Conservation (phyloP, 2,797 vertebrate genomes). For the Todus mexicanus region DNA sequence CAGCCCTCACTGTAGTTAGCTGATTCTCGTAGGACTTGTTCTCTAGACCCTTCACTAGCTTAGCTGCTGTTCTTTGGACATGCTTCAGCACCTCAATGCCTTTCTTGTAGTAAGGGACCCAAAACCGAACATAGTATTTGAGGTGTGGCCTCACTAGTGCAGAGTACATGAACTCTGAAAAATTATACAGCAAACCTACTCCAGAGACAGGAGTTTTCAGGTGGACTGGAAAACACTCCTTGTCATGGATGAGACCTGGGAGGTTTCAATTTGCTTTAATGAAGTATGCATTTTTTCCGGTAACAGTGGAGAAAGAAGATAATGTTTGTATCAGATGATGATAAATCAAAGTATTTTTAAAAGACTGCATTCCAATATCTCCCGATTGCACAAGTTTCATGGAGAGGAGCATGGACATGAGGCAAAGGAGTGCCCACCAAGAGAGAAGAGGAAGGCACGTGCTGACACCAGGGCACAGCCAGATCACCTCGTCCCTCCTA, state of each 20-base stretch:
- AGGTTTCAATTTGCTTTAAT: background rate
- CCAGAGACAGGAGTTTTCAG: background rate
- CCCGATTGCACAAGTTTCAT: accelerated
- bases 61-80: background rate
- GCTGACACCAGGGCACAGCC: background rate
- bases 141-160: background rate
- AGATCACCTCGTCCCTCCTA: accelerated
- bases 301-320: background rate
- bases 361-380: background rate
- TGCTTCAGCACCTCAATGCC: background rate
- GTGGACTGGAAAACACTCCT: background rate
- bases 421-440: background rate
- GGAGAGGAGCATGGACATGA: background rate
- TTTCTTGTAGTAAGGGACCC: background rate
- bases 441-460: background rate
- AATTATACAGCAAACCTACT: background rate
- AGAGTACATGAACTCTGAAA: background rate
- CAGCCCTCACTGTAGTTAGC: background rate
- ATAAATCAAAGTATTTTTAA: background rate
- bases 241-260: background rate
- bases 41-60: background rate
- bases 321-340: background rate
- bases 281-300: background rate
- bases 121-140: background rate
- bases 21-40: background rate